Evolutionary conservation across 2,113 vertebrate species (phyloP), one percentile per base, ranked within the genome.

Genomic region (Zosterops hypoxanthus): DNA sequence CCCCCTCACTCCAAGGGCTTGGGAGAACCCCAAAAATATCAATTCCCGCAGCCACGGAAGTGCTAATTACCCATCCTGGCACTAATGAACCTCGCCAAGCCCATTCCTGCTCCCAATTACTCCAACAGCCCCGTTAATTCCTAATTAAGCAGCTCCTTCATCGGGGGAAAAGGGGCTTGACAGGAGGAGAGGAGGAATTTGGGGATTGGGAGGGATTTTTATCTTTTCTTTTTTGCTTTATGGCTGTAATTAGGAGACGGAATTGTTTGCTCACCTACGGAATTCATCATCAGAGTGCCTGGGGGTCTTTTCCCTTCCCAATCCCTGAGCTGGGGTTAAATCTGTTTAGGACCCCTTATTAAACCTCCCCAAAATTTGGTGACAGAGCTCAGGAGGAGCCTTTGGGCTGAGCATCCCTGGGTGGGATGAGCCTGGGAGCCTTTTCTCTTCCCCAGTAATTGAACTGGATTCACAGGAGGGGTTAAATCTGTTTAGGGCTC

Each of bases 121-220:
- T 61, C 77, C 69, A 44, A 57, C 57, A 82, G 56, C 50, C 22
- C 57, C 14, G 73, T 95, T 96, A 82, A 93, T 91, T 95, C 83
- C 90, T 93, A 96, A 95, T 96, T 95, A 95, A 90, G 85, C 85
- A 73, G 80, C 88, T 82, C 47, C 77, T 80, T 78, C 57, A 7
- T 11, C 46, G 44, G 50, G 50, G 90, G 56, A 25, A 25, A 42
- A 23, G 82, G 66, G 49, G 6, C 18, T 86, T 44, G 70, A 73
- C 44, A 28, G 79, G 84, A 95, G 81, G 36, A 72, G 39, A 56
- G 84, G 64, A 92, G 61, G 69, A 85, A 52, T 85, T 82, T 36
- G 84, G 91, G 85, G 31, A 18, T 1, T 9, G 53, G 61, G 71
- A 68, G 44, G 83, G 41, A 7, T 39, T 39, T 39, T 39, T 39